phyloP scores from a whole-genome alignment of 2,113 vertebrate species.

The Campylorhamphus procurvoides region DNA sequence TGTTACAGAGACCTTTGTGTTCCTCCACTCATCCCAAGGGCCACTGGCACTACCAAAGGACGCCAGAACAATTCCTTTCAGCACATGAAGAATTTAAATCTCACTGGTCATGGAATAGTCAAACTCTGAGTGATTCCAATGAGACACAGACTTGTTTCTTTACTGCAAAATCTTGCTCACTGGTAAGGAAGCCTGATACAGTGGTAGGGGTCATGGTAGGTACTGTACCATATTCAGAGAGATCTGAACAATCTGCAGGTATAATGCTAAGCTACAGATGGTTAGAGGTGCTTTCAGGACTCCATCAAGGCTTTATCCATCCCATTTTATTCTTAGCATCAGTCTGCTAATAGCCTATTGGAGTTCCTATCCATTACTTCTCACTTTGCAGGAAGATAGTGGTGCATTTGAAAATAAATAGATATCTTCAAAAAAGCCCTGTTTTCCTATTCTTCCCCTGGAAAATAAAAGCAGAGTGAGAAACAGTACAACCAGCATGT shows the following conservation, averaged over 20 bases:
- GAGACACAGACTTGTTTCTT: not conserved
- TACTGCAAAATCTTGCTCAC: not conserved
- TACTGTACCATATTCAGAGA: not conserved
- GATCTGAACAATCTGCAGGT: not conserved
- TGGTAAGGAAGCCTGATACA: not conserved
- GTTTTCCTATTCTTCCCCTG: not conserved
- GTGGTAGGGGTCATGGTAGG: not conserved
- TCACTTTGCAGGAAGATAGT: not conserved
- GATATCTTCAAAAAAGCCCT: not conserved
- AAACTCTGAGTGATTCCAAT: not conserved
- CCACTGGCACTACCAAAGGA: not conserved
- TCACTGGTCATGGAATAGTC: not conserved
- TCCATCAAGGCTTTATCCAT: slow-evolving; percentile 26
- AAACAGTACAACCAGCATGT: not conserved
- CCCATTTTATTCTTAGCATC: slow-evolving; percentile 14
- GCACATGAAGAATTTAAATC: not conserved
- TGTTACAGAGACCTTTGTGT: not conserved
- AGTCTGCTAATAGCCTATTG: not conserved
- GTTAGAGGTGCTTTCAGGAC: not conserved
- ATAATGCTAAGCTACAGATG: not conserved
- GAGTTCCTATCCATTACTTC: slow-evolving; percentile 13
- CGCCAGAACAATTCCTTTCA: not conserved
- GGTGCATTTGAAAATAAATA: slow-evolving; percentile 25
- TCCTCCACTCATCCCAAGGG: not conserved
- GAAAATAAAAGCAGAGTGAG: slow-evolving; percentile 24